Conservation (phyloP, 2,888 invertebrate genomes). For the Carabus problematicus region DNA sequence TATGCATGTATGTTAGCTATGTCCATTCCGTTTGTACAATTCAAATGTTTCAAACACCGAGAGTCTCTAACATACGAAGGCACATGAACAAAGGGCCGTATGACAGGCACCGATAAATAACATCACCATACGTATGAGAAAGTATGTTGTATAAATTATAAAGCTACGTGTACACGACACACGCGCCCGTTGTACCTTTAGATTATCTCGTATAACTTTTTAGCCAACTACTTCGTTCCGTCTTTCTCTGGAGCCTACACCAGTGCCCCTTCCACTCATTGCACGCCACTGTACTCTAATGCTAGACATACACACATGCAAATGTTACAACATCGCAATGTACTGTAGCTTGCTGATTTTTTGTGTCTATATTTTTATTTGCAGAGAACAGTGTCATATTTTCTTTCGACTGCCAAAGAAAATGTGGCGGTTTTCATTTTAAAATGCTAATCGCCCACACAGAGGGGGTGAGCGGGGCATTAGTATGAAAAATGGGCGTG, state of each 20-base stretch:
- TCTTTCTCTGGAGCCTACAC: background rate
- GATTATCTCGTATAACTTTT: conserved; percentile 35
- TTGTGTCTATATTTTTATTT: too few relatives aligned
- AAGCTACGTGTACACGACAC: conserved; percentile 41
- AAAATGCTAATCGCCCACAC: conserved; percentile 63
- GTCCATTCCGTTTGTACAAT: conserved; percentile 11
- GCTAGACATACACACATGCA: background rate
- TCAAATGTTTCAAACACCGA: conserved; percentile 22
- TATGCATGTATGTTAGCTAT: too few relatives aligned
- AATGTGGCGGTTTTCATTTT: conserved; percentile 59
- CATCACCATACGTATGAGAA: conserved; percentile 37
- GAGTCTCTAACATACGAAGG: conserved; percentile 30
- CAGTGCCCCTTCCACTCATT: background rate
- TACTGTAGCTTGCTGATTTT: too few relatives aligned
- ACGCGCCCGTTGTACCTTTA: conserved; percentile 34
- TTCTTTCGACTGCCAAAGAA: too few relatives aligned
- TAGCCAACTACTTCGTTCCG: background rate
- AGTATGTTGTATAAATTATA: conserved; percentile 42
- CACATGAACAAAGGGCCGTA: conserved; percentile 36
- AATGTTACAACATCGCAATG: background rate
- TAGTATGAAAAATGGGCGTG: conserved; percentile 61
- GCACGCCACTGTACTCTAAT: background rate
- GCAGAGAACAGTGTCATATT: too few relatives aligned
- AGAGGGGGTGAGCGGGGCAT: conserved; percentile 55
- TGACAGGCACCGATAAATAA: conserved; percentile 38